These are phyloP conservation scores for Microcaecilia unicolor DNA, from an alignment of 2,797 vertebrate genomes.

Conservation along the genomic window DNA sequence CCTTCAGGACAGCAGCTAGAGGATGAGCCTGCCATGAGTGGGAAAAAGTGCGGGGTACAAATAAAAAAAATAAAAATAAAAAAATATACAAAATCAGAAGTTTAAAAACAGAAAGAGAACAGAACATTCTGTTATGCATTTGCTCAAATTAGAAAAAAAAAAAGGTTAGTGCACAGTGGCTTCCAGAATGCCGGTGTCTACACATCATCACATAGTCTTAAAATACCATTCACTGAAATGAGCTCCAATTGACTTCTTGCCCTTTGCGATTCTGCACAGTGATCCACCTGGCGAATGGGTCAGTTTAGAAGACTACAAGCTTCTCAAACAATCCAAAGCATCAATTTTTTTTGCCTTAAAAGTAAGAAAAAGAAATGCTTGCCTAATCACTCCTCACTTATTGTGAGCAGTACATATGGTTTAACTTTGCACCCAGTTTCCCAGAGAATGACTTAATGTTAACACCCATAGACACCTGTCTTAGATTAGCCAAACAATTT, in stretches of 20 bases:
- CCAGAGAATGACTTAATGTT: slow-evolving; percentile 81
- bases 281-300: slow-evolving; percentile 30
- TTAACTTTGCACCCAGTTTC: slow-evolving; percentile 96
- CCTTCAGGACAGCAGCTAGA: too few species aligned
- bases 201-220: slow-evolving; percentile 13
- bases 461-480: slow-evolving; percentile 82
- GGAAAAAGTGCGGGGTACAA: too few species aligned
- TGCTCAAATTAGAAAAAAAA: too few species aligned
- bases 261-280: slow-evolving; percentile 26
- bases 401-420: slow-evolving; percentile 82
- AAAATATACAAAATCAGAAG: too few species aligned
- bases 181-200: slow-evolving; percentile 12
- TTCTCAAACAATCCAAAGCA: slow-evolving; percentile 18
- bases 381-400: slow-evolving; percentile 70
- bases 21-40: too few species aligned
- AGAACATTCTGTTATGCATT: too few species aligned
- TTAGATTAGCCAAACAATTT: slow-evolving; percentile 61
- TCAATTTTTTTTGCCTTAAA: slow-evolving; percentile 22
- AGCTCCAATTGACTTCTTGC: slow-evolving; percentile 33
- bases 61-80: too few species aligned
- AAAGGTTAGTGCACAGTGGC: too few species aligned
- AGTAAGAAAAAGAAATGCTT: slow-evolving; percentile 22
- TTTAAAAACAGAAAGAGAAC: too few species aligned
- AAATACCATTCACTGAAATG: slow-evolving; percentile 31
- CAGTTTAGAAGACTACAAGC: slow-evolving; percentile 33